phyloP scores from a whole-genome alignment of 2,888 invertebrate species.

The Trichogramma evanescens region DNA sequence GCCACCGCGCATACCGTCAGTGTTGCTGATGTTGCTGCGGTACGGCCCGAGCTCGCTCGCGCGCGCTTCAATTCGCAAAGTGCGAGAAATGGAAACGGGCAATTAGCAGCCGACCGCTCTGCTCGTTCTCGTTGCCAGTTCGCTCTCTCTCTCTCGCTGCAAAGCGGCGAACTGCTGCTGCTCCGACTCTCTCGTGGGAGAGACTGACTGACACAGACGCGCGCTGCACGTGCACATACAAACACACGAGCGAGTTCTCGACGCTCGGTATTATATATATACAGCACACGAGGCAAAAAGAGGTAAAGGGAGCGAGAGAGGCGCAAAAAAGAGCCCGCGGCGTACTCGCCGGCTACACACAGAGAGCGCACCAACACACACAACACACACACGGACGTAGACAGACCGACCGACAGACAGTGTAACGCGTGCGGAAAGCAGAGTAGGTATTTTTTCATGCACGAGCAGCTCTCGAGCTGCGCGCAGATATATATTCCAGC shows the following conservation, averaged over 20 bases:
- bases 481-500: no score
- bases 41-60: not conserved
- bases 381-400: no score
- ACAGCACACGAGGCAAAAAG: not conserved
- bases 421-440: no score
- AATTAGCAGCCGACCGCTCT: not conserved
- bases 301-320: conserved; percentile 16
- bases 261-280: not conserved
- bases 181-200: not conserved
- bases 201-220: not conserved
- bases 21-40: no score
- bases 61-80: conserved; percentile 7
- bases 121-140: not conserved
- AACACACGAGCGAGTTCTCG: no score
- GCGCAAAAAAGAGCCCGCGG: conserved; percentile 49
- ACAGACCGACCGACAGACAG: no score
- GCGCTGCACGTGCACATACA: no score
- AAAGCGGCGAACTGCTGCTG: not conserved
- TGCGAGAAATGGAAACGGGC: conserved; percentile 15
- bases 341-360: conserved; percentile 40
- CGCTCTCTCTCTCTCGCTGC: conserved; percentile 1
- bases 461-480: no score
- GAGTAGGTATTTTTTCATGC: no score
- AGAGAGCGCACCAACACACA: no score
- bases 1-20: no score